Conservation (phyloP, 2,113 vertebrate species). For the Oceanodroma tethys region DNA sequence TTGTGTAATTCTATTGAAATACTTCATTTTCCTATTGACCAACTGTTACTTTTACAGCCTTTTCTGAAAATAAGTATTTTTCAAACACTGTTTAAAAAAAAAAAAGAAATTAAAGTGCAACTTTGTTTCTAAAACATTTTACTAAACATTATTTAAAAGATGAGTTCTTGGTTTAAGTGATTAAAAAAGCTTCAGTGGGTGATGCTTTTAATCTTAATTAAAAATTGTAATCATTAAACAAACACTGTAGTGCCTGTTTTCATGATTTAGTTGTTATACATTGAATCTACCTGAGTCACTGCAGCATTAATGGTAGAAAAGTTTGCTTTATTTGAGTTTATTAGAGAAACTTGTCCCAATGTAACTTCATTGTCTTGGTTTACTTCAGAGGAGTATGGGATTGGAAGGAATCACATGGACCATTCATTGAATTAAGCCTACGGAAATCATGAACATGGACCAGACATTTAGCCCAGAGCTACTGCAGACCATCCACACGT, state of each 20-base stretch:
- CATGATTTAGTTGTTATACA: constrained; percentile 25
- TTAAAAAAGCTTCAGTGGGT: background rate
- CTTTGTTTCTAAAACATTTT: background rate
- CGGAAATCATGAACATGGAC: background rate
- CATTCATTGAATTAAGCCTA: background rate
- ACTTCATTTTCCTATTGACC: background rate
- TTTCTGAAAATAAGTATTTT: background rate
- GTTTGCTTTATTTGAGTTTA: background rate
- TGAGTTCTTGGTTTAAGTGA: constrained; percentile 19
- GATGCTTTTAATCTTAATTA: constrained; percentile 5
- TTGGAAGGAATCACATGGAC: background rate
- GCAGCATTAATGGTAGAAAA: background rate
- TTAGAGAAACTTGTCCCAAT: background rate
- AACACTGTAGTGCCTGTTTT: constrained; percentile 12
- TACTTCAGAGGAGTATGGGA: background rate
- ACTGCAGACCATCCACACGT: background rate
- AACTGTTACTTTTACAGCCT: background rate
- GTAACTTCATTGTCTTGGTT: background rate
- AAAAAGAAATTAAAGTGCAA: background rate
- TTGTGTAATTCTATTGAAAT: background rate
- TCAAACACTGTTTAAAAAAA: background rate
- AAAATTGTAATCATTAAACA: constrained; percentile 52
- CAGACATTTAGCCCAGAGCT: background rate
- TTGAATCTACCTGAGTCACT: constrained; percentile 1
- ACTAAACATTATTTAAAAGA: constrained; percentile 26